Evolutionary conservation across 2,797 vertebrate species (phyloP).

Genomic region (Enteromius argenteus): DNA sequence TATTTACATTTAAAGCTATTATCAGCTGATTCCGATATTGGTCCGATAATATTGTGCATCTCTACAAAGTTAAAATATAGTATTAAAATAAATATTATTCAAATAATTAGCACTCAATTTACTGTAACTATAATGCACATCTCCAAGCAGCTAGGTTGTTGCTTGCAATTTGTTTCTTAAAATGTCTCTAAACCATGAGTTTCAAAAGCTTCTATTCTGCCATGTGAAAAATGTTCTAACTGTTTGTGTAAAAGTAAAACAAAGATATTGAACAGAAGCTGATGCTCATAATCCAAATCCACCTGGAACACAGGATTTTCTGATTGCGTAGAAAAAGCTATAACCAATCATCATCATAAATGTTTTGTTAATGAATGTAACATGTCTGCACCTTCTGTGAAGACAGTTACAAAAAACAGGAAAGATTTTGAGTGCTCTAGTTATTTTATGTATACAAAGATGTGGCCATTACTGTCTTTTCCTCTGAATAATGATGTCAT

Average conservation of each 20-base stretch:
- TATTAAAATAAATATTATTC: no score
- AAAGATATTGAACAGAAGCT: slow-evolving; percentile 12
- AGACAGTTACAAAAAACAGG: not conserved
- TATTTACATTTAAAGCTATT: no score
- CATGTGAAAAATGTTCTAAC: not conserved
- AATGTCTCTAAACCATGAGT: not conserved
- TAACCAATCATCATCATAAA: not conserved
- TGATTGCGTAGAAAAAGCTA: not conserved
- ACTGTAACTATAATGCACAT: not conserved
- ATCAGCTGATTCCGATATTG: no score
- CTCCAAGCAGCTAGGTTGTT: not conserved
- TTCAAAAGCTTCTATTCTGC: not conserved
- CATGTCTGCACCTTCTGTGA: not conserved
- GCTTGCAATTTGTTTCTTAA: not conserved
- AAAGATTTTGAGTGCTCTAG: not conserved
- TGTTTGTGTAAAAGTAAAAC: not conserved
- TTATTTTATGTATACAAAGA: not conserved
- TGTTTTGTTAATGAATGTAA: slow-evolving; percentile 8
- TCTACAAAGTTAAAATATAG: no score
- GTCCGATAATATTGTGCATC: no score
- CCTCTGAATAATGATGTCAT: not conserved
- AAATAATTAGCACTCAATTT: not conserved
- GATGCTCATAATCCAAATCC: not conserved
- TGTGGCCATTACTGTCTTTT: not conserved
- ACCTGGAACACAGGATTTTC: not conserved